Percentiles rank a stretch among this genome's conserved stretches.
phyloP scores from a whole-genome alignment of 2,888 invertebrate genomes.

The Aspidiotus destructor region DNA sequence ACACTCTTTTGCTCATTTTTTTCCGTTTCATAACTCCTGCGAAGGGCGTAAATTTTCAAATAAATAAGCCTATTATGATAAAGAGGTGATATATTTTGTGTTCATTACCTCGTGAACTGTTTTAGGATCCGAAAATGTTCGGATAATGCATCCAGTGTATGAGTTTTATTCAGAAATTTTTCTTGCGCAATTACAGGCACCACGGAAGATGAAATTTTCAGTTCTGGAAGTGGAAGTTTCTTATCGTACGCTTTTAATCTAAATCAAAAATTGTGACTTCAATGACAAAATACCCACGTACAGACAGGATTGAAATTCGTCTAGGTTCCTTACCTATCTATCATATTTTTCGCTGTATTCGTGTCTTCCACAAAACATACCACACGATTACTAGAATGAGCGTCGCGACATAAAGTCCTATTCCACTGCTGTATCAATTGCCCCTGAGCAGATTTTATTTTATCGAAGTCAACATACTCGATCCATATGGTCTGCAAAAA shows the following conservation, averaged over 20 bases:
- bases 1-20: constrained; percentile 57
- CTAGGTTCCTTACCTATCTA: constrained; percentile 39
- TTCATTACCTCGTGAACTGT: constrained; percentile 21
- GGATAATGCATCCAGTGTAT: constrained; percentile 41
- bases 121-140: constrained; percentile 21
- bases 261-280: constrained; percentile 5
- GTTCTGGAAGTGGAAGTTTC: constrained; percentile 50
- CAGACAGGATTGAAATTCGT: background rate
- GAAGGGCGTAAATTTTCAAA: constrained; percentile 33
- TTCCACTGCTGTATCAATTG: constrained; percentile 50
- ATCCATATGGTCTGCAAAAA: constrained; percentile 52
- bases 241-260: constrained; percentile 56
- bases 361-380: constrained; percentile 41
- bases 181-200: constrained; percentile 44
- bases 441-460: constrained; percentile 48
- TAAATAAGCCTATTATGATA: too few species aligned
- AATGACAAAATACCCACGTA: background rate
- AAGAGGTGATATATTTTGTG: background rate
- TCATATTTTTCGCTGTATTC: constrained; percentile 50
- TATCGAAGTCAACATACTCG: constrained; percentile 54
- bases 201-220: constrained; percentile 44
- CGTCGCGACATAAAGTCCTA: constrained; percentile 46
- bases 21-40: constrained; percentile 52
- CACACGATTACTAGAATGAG: constrained; percentile 37
- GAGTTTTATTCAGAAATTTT: constrained; percentile 43